Percentiles rank a stretch among this genome's conserved stretches.
phyloP scores from a whole-genome alignment of 1,140 invertebrate species.

The Semibalanus balanoides region DNA sequence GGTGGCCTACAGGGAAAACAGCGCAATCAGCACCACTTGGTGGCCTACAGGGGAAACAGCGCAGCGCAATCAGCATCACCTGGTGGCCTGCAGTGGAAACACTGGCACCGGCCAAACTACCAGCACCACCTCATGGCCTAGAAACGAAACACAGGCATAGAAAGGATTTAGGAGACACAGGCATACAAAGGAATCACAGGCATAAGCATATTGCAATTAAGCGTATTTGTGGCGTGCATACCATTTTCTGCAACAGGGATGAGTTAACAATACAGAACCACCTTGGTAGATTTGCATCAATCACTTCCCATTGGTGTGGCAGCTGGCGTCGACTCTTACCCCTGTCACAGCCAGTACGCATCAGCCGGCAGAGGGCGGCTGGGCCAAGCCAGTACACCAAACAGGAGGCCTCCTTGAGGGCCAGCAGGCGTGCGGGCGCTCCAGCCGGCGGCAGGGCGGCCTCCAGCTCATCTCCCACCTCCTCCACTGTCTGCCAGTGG shows the following conservation, averaged over 20 bases:
- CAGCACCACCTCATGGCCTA: neutral
- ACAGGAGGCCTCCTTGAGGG: neutral
- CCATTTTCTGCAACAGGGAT: too few species aligned
- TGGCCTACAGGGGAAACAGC: neutral
- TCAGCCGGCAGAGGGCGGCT: neutral
- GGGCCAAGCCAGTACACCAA: neutral
- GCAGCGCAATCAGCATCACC: neutral
- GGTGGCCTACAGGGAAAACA: neutral
- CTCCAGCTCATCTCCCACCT: neutral
- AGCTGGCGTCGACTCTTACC: too few species aligned
- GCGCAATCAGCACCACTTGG: neutral
- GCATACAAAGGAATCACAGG: neutral
- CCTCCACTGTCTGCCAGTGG: neutral
- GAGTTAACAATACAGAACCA: too few species aligned
- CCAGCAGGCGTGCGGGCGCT: neutral
- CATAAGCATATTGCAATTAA: too few species aligned
- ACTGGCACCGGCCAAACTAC: neutral
- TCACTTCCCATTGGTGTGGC: too few species aligned
- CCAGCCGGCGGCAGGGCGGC: neutral
- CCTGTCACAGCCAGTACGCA: neutral
- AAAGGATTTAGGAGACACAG: neutral
- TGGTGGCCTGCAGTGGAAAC: neutral
- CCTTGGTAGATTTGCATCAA: too few species aligned
- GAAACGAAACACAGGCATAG: neutral
- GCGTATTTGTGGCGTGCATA: too few species aligned